A percentile compares a stretch with the other conserved stretches of the same genome.
Evolutionary conservation across 2,113 vertebrate species (phyloP).

Genomic region (Prinia subflava): DNA sequence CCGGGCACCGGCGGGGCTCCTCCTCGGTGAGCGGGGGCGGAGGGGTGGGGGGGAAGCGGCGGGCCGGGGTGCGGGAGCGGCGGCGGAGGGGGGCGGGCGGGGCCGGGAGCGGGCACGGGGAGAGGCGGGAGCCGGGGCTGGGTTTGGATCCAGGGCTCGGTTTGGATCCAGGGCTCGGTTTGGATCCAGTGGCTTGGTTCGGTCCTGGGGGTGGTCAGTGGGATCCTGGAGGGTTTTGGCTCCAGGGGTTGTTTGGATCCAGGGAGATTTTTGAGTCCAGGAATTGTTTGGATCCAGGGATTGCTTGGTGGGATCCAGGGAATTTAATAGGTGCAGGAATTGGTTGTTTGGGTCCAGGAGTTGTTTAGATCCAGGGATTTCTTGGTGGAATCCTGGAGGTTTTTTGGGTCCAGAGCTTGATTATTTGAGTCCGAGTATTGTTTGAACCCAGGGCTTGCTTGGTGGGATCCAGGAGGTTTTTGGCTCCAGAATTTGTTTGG

Average conservation of each 20-base stretch:
- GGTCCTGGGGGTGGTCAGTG: not conserved
- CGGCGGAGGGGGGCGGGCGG: too few species aligned
- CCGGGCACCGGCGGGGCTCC: too few species aligned
- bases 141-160: not conserved
- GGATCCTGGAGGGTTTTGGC: too few species aligned
- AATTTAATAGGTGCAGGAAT: too few species aligned
- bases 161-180: too few species aligned
- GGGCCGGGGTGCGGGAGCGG: too few species aligned
- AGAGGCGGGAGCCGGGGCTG: not conserved
- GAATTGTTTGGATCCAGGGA: not conserved
- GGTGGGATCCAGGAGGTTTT: not conserved
- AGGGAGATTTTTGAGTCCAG: not conserved
- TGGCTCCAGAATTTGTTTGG: not conserved
- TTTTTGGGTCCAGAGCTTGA: too few species aligned
- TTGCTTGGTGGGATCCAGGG: not conserved
- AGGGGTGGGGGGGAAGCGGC: too few species aligned
- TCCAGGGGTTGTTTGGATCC: not conserved
- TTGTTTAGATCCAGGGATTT: not conserved
- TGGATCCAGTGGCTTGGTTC: too few species aligned
- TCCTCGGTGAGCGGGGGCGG: too few species aligned
- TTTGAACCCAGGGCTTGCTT: not conserved
- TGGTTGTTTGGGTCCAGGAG: accelerated
- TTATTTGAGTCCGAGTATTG: not conserved
- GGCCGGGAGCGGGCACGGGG: not conserved
- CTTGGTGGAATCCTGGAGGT: accelerated